Conservation (phyloP, 2,797 vertebrate species). For the Ara ararauna region DNA sequence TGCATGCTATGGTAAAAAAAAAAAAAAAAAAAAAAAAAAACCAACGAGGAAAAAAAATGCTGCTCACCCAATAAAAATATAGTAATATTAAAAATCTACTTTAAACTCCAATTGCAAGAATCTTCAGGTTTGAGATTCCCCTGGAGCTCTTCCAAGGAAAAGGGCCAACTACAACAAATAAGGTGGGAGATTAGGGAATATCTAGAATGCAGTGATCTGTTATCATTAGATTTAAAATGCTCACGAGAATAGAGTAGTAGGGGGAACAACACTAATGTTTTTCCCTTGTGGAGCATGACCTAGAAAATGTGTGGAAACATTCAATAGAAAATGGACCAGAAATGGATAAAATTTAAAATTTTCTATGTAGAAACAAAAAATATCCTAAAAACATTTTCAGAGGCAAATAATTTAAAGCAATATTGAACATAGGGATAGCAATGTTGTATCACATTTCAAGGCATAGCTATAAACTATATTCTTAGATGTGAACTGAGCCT, state of each 20-base stretch:
- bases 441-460: background rate
- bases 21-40: no score
- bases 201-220: constrained; percentile 7
- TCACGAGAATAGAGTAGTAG: constrained; percentile 26
- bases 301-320: constrained; percentile 28
- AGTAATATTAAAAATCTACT: background rate
- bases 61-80: background rate
- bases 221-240: constrained; percentile 58
- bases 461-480: background rate
- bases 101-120: constrained; percentile 35
- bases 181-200: constrained; percentile 28
- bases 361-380: constrained; percentile 3
- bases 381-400: background rate
- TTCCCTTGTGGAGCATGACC: constrained; percentile 36
- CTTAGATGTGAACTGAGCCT: background rate
- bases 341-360: background rate
- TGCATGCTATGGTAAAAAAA: background rate
- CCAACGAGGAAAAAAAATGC: background rate
- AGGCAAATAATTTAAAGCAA: background rate
- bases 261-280: constrained; percentile 6
- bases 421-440: background rate
- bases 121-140: constrained; percentile 39
- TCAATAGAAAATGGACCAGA: constrained; percentile 21
- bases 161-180: constrained; percentile 59
- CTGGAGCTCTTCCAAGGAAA: constrained; percentile 54